These are phyloP conservation scores for Cheiracanthium punctorium DNA, from an alignment of 2,888 invertebrate genomes.

Conservation along the genomic window DNA sequence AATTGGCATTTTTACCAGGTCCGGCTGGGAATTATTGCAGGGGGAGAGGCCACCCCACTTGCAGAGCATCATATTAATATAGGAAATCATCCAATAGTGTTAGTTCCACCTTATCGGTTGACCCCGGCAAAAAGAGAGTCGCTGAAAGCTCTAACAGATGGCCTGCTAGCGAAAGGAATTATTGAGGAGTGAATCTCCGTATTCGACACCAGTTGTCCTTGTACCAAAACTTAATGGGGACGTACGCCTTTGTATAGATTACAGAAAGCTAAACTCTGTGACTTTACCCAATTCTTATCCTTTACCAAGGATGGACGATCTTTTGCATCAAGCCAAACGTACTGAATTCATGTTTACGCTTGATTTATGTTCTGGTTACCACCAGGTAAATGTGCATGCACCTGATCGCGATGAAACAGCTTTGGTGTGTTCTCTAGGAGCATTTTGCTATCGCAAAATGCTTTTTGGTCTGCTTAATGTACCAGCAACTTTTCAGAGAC, in stretches of 20 bases:
- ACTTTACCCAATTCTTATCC: not conserved
- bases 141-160: not conserved
- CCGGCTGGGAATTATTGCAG: too few species aligned
- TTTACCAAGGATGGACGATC: not conserved
- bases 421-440: constrained; percentile 38
- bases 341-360: not conserved
- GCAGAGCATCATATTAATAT: not conserved
- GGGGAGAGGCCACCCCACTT: not conserved
- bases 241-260: constrained; percentile 10
- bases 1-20: too few species aligned
- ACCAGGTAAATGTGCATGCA: not conserved
- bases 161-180: not conserved
- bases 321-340: not conserved
- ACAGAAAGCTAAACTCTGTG: not conserved
- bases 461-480: constrained; percentile 16
- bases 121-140: not conserved
- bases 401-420: constrained; percentile 20
- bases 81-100: not conserved
- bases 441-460: constrained; percentile 32
- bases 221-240: not conserved
- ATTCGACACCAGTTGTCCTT: not conserved
- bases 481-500: constrained; percentile 2
- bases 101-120: not conserved
- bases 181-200: not conserved
- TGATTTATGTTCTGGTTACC: not conserved